Base-by-base conservation (phyloP, 2,797 vertebrate genomes). In the Chloroceryle inda region DNA sequence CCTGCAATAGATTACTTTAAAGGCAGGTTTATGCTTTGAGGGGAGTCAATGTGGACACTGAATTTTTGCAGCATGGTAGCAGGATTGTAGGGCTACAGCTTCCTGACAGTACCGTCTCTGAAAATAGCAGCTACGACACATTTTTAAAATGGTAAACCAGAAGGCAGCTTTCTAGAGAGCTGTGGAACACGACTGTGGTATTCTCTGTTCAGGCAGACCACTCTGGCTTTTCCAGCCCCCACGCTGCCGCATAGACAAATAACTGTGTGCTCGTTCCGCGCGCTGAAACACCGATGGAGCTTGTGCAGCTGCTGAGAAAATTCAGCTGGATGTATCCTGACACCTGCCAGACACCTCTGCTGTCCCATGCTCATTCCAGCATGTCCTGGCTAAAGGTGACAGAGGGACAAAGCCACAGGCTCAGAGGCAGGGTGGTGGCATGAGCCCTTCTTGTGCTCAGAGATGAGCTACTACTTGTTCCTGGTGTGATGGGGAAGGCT, bases 141-240 rank as follows among this genome's bases (percentile, higher is more conserved):
- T 85, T 94, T 79, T 92, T 71, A 56, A 92, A 94, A 91, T 42
- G 82, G 79, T 83, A 77, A 88, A 77, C 33, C 76, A 95, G 95
- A 91, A 94, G 76, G 82, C 93, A 91, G 88, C 85, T 92, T 95
- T 88, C 72, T 85, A 72, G 77, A 77, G 93, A 85, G 82, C 87
- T 89, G 80, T 91, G 62, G 81, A 92, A 92, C 81, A 89, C 2
- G 81, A 79, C 77, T 88, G 58, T 96, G 87, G 87, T 78, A 92
- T 89, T 92, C 67, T 62, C 47, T 85, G 75, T 64, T 92, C 79
- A 80, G 45, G 71, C 77, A 89, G 84, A 95, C 94, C 91, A 73
- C 63, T 88, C 79, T 0, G n/a, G 78, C 91, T 94, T 84, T 95
- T 84, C 91, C 91, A 93, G 86, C 91, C 67, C 94, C 94, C 92